Base-by-base conservation (phyloP, 2,797 vertebrate species). In the Orientallactaga sibirica region DNA sequence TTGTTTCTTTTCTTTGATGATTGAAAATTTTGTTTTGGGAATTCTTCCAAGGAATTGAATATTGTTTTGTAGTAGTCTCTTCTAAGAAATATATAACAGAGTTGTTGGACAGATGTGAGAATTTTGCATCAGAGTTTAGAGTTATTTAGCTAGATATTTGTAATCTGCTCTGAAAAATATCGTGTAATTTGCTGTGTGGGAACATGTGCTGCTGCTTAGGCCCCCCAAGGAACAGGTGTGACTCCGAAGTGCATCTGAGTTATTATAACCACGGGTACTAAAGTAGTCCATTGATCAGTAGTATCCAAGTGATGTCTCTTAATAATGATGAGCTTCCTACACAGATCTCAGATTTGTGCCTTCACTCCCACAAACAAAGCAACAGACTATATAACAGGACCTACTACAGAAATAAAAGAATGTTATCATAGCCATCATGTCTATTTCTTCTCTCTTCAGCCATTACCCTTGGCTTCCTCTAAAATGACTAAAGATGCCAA, bases 251-350 rank as follows among this genome's bases (percentile, higher is more conserved):
- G 3, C 3, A 37, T 90, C 79, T 61, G 74, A 41, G 8, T 70
- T 83, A 58, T 77, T 87, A 58, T 77, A 81, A 81, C 79, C 58
- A 87, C n/a, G 48, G 20, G 61, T 5, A 25, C 6, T 70, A 52
- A 48, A n/a, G 8, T 58, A 62, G 41, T 33, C 33, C 71, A 25
- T n/a, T 75, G 22, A 78, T 94, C 81, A 74, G 37, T 25, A 43
- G 19, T 74, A 95, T 61, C 71, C 90, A n/a, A 3, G 14, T 74
- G 18, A 77, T 94, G 33, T 20, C 82, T 84, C 90, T 61, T 92
- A 77, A 89, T 89, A 75, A 24, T 67, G 75, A 66, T 48, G 82
- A 96, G 52, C 70, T 41, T 19, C 1, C 37, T 80, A 27, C 25
- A 85, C 19, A 43, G 24, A 55, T 79, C 27, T 81, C 52, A 92